These are phyloP conservation scores for Coluber constrictor DNA, from an alignment of 2,797 vertebrate species.

Conservation along the genomic window DNA sequence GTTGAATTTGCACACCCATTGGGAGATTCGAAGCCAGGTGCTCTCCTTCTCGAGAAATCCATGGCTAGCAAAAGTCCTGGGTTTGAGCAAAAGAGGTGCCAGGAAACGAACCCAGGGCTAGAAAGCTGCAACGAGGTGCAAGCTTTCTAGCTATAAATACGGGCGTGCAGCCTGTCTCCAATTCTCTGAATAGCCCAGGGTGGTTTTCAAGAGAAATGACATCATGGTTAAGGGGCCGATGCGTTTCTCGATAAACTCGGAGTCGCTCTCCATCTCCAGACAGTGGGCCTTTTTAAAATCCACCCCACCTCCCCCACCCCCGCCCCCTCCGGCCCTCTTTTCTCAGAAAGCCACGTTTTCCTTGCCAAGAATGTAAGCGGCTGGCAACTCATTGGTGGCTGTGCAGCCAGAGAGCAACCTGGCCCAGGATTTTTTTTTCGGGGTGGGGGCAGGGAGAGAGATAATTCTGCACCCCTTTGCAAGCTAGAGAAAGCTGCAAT, in stretches of 20 bases:
- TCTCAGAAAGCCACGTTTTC: constrained; percentile 33
- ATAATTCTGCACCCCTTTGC: background rate
- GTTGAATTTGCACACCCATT: background rate
- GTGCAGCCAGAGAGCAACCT: background rate
- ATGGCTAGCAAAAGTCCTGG: background rate
- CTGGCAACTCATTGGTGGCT: background rate
- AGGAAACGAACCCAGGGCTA: rapidly evolving
- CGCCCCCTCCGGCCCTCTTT: background rate
- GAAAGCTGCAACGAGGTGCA: background rate
- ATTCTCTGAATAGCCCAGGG: background rate
- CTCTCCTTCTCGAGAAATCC: background rate
- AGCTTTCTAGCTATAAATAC: background rate
- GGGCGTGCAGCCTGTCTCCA: rapidly evolving
- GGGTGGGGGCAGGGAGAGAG: too few relatives aligned
- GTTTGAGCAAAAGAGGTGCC: background rate
- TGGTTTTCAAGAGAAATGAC: background rate
- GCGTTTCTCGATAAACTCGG: rapidly evolving
- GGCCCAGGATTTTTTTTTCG: background rate
- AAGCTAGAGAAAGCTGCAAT: background rate
- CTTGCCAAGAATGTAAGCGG: constrained; percentile 15
- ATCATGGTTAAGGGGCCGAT: background rate
- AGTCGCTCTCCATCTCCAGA: background rate
- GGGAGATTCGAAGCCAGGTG: background rate
- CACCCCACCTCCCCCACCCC: background rate
- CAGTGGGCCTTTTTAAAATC: constrained; percentile 8